Evolutionary conservation across 1,140 invertebrate genomes (phyloP).

Genomic region (Radopholus similis): DNA sequence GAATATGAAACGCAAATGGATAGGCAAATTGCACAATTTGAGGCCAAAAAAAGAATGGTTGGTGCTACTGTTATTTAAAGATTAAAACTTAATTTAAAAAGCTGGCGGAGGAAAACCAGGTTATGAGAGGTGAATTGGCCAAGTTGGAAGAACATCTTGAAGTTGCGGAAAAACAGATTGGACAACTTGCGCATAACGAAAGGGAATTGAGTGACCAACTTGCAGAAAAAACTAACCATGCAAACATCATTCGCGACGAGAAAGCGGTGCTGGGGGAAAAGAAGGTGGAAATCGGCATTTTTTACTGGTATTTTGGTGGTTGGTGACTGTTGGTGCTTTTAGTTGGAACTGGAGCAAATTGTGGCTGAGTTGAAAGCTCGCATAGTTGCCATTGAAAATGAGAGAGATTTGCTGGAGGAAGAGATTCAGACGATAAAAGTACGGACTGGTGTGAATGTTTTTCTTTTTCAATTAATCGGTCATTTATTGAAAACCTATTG

Average conservation of each 20-base stretch:
- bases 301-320: not conserved
- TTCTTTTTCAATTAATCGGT: not conserved
- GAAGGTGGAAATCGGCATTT: not conserved
- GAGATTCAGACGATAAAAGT: slow-evolving; percentile 17
- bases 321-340: too few species aligned
- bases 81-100: not conserved
- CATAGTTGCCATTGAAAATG: not conserved
- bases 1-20: not conserved
- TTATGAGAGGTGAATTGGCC: not conserved
- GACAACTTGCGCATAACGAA: not conserved
- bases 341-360: not conserved
- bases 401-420: not conserved
- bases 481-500: not conserved
- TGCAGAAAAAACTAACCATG: too few species aligned
- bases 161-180: not conserved
- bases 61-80: not conserved
- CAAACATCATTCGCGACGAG: not conserved
- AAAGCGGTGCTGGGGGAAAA: not conserved
- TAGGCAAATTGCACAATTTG: not conserved
- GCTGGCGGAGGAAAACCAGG: not conserved
- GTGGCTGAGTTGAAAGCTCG: not conserved
- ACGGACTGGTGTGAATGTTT: not conserved
- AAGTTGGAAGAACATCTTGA: not conserved
- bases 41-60: not conserved
- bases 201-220: too few species aligned